Percentiles rank a stretch among this genome's conserved stretches.
These are phyloP conservation scores for Tychaedon coryphoeus DNA, from an alignment of 2,113 vertebrate species.

Conservation along the genomic window DNA sequence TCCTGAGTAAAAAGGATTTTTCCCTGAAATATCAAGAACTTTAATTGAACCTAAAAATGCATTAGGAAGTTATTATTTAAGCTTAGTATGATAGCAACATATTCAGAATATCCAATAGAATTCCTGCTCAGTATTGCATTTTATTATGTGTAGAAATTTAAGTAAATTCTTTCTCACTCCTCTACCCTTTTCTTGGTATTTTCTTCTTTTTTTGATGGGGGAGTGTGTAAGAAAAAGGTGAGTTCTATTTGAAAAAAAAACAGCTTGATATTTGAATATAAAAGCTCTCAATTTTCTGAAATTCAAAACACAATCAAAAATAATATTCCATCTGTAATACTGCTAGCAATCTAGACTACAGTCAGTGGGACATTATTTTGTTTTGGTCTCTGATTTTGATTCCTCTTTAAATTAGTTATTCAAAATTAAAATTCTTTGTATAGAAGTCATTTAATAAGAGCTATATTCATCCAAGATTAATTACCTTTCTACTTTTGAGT, in stretches of 20 bases:
- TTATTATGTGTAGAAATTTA: background rate
- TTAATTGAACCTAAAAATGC: background rate
- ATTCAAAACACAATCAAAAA: background rate
- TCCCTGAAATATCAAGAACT: background rate
- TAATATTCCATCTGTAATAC: background rate
- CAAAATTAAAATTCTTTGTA: background rate
- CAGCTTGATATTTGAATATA: accelerated
- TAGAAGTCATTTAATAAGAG: background rate
- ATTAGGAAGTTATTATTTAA: background rate
- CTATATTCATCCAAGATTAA: background rate
- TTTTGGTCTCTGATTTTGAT: background rate
- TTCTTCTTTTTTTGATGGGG: accelerated
- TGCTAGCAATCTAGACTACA: background rate
- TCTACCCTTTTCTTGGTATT: accelerated
- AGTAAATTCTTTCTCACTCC: background rate
- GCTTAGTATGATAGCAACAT: background rate
- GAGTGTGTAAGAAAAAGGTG: accelerated
- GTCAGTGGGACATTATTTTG: background rate
- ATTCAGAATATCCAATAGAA: background rate
- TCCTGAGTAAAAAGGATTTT: background rate
- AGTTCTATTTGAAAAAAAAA: background rate
- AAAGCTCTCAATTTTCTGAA: background rate
- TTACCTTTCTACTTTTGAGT: background rate
- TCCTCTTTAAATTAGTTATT: background rate
- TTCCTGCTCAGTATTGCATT: background rate